Evolutionary conservation across 2,797 vertebrate genomes (phyloP), one percentile per base, ranked within the genome.

Genomic region (Brachyalestes nurse): DNA sequence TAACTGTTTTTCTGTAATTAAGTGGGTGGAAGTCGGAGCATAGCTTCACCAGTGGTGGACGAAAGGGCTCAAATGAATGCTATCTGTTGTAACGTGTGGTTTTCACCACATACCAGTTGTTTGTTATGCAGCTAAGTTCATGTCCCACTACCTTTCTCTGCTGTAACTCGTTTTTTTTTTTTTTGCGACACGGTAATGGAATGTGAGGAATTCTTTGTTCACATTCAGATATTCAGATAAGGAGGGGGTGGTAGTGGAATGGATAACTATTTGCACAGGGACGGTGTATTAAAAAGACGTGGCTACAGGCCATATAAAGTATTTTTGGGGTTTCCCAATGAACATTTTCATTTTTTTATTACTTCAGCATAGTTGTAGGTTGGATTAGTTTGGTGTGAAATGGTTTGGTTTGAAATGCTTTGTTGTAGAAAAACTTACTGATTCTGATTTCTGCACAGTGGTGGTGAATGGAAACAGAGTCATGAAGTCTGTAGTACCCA

Each of bases 191-290:
- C 67, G 34, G 38, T 67, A 17, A 8, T 9, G 80, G 82, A 78
- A 87, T 87, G 79, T 55, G 12, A 75, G 80, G 77, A 85, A 87
- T 87, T 85, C 13, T 67, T 72, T 75, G 55, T 69, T 80, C 58
- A 55, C 75, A 72, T 75, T 73, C 51, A 19, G 25, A 82, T 77
- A 55, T 64, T 70, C 42, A 23, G 65, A 64, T 51, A 55, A 25
- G 65, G 58, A 13, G 45, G 5, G 62, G 53, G 51, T 45, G n/a
- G 58, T 4, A 13, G 13, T 55, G 16, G 53, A 79, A 5, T n/a
- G 51, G 16, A 25, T 28, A 34, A 40, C 53, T 5, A n/a, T 57
- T n/a, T 72, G 25, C 51, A 64, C 72, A 69, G 71, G 64, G 47
- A 25, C 45, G 34, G 57, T 12, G 0, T 57, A 23, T 72, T 51